Conservation (phyloP, 1,140 invertebrate species). For the Meloidogyne floridensis region DNA sequence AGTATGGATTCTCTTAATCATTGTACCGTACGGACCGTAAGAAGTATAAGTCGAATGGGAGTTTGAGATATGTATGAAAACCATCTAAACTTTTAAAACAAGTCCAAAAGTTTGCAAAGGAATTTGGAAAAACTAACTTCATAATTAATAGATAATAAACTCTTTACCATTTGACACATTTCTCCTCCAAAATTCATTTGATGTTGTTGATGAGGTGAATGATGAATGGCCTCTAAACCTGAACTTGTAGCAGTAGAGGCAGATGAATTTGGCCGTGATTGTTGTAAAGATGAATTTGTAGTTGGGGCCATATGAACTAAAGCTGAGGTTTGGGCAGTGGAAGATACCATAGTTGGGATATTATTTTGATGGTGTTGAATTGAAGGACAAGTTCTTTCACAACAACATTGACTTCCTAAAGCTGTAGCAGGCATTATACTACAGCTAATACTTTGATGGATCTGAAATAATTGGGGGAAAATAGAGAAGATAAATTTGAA, state of each 20-base stretch:
- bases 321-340: constrained; percentile 8
- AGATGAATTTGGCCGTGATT: constrained; percentile 26
- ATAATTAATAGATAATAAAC: not conserved
- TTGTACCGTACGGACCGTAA: no score
- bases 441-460: constrained; percentile 56
- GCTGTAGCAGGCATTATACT: constrained; percentile 44
- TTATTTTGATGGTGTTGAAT: not conserved
- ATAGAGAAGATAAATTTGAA: no score
- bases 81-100: no score
- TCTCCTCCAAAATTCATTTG: constrained; percentile 46
- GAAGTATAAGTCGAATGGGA: no score
- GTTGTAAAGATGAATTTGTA: constrained; percentile 1
- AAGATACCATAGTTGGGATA: not conserved
- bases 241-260: constrained; percentile 30
- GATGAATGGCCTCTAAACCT: constrained; percentile 5
- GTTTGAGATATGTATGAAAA: no score
- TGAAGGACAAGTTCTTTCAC: constrained; percentile 14
- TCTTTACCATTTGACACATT: constrained; percentile 11
- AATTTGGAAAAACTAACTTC: no score
- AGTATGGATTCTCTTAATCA: no score
- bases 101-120: no score
- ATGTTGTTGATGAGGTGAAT: constrained; percentile 17
- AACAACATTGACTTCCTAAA: constrained; percentile 20
- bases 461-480: constrained; percentile 34
- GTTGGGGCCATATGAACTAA: constrained; percentile 19